Evolutionary conservation across 2,888 invertebrate genomes (phyloP).

Genomic region (Liopterus haemorrhoidalis): DNA sequence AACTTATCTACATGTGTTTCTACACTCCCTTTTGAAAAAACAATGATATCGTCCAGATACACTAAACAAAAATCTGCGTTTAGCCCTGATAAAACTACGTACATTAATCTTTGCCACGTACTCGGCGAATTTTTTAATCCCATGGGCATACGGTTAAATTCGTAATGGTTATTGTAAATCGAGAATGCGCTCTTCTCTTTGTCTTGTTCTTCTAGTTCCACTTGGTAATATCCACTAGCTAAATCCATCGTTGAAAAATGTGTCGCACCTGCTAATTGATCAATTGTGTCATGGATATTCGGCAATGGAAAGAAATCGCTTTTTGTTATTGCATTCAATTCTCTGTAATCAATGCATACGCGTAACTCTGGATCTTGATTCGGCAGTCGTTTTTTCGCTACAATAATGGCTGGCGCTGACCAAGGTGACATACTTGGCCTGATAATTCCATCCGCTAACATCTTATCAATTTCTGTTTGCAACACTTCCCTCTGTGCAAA

Average conservation of each 20-base stretch:
- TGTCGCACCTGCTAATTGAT: too few species aligned
- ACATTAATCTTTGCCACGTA: constrained; percentile 37
- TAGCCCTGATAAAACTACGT: constrained; percentile 31
- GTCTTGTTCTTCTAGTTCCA: constrained; percentile 34
- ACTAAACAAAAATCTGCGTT: constrained; percentile 32
- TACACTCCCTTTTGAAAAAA: constrained; percentile 27
- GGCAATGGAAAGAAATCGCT: too few species aligned
- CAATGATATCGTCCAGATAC: constrained; percentile 30
- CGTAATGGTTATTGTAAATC: constrained; percentile 34
- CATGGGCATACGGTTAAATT: constrained; percentile 36
- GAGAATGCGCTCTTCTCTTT: constrained; percentile 37
- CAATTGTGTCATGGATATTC: too few species aligned
- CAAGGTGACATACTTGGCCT: too few species aligned
- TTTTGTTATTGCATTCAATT: too few species aligned
- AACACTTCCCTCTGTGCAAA: constrained; percentile 9
- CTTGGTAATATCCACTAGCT: constrained; percentile 37
- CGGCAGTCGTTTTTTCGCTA: constrained; percentile 35
- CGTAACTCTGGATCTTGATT: constrained; percentile 26
- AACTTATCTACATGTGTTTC: constrained; percentile 24
- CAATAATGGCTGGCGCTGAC: constrained; percentile 37
- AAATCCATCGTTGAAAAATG: too few species aligned
- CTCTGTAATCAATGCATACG: constrained; percentile 30
- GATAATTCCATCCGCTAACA: too few species aligned
- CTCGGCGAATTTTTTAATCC: constrained; percentile 35
- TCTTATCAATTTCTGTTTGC: constrained; percentile 10